These are phyloP conservation scores for Corapipo altera DNA, from an alignment of 2,113 vertebrate genomes.

Conservation along the genomic window DNA sequence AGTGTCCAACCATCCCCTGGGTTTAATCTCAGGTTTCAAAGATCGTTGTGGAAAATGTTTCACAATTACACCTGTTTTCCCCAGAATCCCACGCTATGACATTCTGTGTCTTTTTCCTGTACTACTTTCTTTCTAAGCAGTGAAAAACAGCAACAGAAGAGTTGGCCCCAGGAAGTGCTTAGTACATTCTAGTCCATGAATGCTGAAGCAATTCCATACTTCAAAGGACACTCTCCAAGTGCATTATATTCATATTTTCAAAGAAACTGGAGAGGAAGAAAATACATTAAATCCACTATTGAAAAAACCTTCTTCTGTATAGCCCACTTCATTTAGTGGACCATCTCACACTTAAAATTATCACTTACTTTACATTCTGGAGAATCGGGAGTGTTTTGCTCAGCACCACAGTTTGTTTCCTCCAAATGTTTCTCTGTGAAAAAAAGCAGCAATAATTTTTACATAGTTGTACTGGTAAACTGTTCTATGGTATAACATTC, in stretches of 20 bases:
- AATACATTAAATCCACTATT: neutral
- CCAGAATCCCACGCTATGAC: neutral
- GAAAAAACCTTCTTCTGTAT: neutral
- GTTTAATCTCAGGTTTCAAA: neutral
- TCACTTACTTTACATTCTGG: slow-evolving; percentile 39
- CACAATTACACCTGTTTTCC: neutral
- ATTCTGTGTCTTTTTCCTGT: neutral
- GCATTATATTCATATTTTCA: neutral
- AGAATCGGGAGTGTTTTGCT: neutral
- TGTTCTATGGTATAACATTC: neutral
- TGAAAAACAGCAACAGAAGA: neutral
- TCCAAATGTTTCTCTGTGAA: slow-evolving; percentile 22
- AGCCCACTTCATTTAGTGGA: neutral
- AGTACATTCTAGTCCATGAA: neutral
- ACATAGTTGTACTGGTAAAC: neutral
- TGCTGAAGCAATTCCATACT: neutral
- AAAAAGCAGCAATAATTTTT: neutral
- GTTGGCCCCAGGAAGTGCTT: neutral
- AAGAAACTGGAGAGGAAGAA: neutral
- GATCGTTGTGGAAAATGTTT: neutral
- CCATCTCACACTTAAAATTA: neutral
- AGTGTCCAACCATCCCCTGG: neutral
- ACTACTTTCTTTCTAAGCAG: neutral
- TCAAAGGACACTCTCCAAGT: neutral
- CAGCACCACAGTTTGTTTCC: neutral